Evolutionary conservation across 2,113 vertebrate genomes (phyloP).

Genomic region (Myrmophylax atrothorax): DNA sequence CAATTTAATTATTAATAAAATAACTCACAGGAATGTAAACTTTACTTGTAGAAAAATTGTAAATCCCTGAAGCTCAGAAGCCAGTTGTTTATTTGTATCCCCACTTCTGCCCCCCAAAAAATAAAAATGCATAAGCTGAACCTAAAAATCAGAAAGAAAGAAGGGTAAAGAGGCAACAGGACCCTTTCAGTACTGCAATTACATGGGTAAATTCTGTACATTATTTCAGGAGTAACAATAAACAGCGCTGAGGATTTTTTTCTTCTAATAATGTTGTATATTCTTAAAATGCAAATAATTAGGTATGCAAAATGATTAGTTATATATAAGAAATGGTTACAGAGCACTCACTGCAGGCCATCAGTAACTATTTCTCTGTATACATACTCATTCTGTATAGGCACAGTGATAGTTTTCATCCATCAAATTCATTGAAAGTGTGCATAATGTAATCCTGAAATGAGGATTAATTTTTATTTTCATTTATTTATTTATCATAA

Average conservation of each 20-base stretch:
- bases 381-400: neutral
- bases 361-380: neutral
- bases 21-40: neutral
- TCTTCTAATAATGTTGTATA: neutral
- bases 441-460: neutral
- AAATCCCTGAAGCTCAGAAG: neutral
- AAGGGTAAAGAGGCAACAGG: neutral
- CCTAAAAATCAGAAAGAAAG: neutral
- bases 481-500: neutral
- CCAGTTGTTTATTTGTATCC: neutral
- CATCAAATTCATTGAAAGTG: neutral
- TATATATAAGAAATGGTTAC: neutral
- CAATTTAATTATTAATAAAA: neutral
- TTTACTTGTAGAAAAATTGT: neutral
- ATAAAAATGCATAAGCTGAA: neutral
- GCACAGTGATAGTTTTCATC: neutral
- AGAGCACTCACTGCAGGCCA: neutral
- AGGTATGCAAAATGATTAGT: neutral
- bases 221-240: neutral
- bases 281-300: neutral
- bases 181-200: neutral
- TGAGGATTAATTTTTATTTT: neutral
- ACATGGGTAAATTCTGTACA: neutral
- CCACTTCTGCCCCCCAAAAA: rapidly evolving
- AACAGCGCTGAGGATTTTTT: neutral